A percentile compares a stretch with the other conserved stretches of the same genome.
These are phyloP conservation scores for Thalpophila matura DNA, from an alignment of 2,888 invertebrate species.

Conservation along the genomic window DNA sequence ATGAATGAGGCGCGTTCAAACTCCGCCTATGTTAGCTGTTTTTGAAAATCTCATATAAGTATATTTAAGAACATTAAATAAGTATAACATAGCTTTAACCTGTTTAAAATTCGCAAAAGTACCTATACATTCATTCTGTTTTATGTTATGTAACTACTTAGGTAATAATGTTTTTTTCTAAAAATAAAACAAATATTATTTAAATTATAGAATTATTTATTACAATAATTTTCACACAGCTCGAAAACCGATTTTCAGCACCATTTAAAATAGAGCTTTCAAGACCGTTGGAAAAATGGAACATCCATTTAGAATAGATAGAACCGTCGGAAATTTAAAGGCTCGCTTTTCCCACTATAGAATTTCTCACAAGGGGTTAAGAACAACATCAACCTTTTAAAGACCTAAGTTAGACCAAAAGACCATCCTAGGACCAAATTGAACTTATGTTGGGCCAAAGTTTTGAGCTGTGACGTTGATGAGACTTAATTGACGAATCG, in stretches of 20 bases:
- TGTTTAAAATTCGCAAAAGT: too few species aligned
- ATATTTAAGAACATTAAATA: too few species aligned
- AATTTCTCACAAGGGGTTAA: background rate
- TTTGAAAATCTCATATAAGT: too few species aligned
- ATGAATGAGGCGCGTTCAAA: too few species aligned
- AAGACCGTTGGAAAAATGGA: too few species aligned
- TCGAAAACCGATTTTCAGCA: background rate
- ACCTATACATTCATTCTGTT: too few species aligned
- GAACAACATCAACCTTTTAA: background rate
- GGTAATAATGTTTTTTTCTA: too few species aligned
- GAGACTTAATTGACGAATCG: constrained; percentile 55
- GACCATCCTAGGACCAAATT: background rate
- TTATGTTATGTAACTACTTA: too few species aligned
- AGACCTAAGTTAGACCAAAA: background rate
- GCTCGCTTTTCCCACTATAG: background rate
- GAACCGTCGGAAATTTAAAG: constrained; percentile 20
- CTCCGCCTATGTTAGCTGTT: too few species aligned
- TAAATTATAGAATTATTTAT: constrained; percentile 39
- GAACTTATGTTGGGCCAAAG: too few species aligned
- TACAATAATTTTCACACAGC: constrained; percentile 32
- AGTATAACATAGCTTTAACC: too few species aligned
- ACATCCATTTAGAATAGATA: too few species aligned
- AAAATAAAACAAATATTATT: constrained; percentile 19
- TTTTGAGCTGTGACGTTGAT: constrained; percentile 18
- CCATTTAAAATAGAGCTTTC: background rate